Base-by-base conservation (phyloP, 2,888 invertebrate genomes). In the Ectemnius continuus region DNA sequence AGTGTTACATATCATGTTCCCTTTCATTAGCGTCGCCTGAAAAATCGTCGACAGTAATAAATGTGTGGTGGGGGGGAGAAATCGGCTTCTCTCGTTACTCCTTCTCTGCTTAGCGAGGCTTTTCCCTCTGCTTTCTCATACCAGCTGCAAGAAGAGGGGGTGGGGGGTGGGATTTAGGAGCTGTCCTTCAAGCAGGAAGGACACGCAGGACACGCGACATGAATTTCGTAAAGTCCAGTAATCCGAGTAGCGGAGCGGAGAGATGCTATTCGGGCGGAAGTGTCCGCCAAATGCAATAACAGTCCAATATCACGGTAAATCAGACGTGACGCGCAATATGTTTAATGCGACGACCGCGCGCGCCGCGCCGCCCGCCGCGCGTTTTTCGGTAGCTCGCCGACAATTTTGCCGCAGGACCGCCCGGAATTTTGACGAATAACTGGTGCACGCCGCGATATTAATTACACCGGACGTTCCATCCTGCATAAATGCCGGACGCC, bases 241-340 rank as follows among this genome's bases (percentile, higher is more conserved):
- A 52, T 52, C 8, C 52, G 16, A 52, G 2, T 6, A 36, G 36
- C 36, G 3, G 6, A 11, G 23, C 23, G 1, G 28, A 4, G 36
- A 8, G 36, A 36, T 36, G 36, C 8, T n/a, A 36, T 36, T 36
- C 4, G 36, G 8, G 48, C 36, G 58, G 36, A 18, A 23, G n/a
- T 61, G 36, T 36, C 6, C 36, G 8, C 36, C 36, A 36, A 6
- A n/a, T 61, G 16, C 28, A 26, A 61, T 36, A 28, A n/a, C 52
- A 52, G 14, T 52, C 52, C 52, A 52, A 52, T 52, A 52, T 11
- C 52, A 14, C 52, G 52, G 52, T 52, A 52, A 52, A 52, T 52
- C 52, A 16, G 16, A 52, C 52, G 16, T 52, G 16, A 16, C 52
- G 52, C 16, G 52, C 52, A 52, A 52, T 52, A 52, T 16, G 16